phyloP scores from a whole-genome alignment of 2,113 vertebrate genomes.

The Penelope pileata region DNA sequence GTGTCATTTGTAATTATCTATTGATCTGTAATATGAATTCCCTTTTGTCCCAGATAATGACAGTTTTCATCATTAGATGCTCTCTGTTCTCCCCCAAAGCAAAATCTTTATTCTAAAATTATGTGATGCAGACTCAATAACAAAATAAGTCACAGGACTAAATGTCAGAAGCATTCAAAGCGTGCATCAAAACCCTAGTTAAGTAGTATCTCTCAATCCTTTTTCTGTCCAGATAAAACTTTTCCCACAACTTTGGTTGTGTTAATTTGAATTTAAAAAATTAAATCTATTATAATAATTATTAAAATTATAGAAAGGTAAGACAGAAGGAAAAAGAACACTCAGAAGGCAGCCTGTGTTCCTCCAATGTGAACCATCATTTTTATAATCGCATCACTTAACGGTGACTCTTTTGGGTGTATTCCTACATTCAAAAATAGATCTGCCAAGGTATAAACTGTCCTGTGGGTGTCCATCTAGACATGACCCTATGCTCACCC shows the following conservation, averaged over 20 bases:
- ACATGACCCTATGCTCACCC: not conserved
- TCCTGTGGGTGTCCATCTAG: not conserved
- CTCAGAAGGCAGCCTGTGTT: not conserved
- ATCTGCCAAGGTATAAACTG: not conserved
- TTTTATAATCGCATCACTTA: not conserved
- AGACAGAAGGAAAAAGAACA: not conserved
- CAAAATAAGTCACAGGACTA: not conserved
- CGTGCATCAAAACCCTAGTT: fast-evolving
- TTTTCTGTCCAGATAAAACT: not conserved
- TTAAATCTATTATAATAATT: not conserved
- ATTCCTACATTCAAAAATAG: not conserved
- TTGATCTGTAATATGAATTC: not conserved
- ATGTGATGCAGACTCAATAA: not conserved
- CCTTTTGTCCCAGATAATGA: not conserved
- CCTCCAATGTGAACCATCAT: fast-evolving
- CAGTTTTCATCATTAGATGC: not conserved
- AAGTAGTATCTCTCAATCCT: not conserved
- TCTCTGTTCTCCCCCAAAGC: not conserved
- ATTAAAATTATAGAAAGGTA: not conserved
- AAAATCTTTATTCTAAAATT: slow-evolving; percentile 14
- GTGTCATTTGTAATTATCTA: not conserved
- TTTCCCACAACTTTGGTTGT: not conserved
- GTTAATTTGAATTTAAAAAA: not conserved
- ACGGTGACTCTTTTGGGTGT: not conserved
- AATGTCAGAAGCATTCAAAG: not conserved